phyloP scores from a whole-genome alignment of 2,888 invertebrate species.

The Epirrhoe tristata region DNA sequence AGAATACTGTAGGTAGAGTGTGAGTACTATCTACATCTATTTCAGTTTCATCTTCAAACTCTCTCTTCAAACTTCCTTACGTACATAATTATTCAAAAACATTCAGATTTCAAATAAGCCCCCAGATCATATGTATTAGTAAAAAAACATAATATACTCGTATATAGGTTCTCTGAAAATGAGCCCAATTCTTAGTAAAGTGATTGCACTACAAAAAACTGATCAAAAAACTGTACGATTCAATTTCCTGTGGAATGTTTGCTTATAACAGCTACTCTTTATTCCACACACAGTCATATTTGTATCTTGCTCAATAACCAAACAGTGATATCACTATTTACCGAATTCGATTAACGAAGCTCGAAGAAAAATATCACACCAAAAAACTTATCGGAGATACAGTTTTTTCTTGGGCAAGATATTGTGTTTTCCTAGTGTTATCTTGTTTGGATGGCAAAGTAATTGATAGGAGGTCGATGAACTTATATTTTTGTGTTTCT shows the following conservation, averaged over 20 bases:
- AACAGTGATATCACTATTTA: constrained; percentile 59
- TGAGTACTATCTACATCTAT: no score
- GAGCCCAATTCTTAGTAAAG: not conserved
- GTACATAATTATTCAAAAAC: no score
- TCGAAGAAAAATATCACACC: constrained; percentile 69
- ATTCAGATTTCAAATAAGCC: no score
- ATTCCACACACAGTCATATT: constrained; percentile 32
- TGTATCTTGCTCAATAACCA: constrained; percentile 33
- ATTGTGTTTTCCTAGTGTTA: constrained; percentile 75
- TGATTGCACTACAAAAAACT: constrained; percentile 10
- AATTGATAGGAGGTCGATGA: constrained; percentile 53
- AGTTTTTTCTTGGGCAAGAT: constrained; percentile 70
- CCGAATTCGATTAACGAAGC: constrained; percentile 73
- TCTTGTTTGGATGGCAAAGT: constrained; percentile 63
- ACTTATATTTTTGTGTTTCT: constrained; percentile 44
- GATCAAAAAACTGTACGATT: constrained; percentile 17
- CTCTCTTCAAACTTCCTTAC: no score
- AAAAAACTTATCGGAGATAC: constrained; percentile 68
- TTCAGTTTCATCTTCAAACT: no score
- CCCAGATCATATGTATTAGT: no score
- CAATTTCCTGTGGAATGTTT: constrained; percentile 29
- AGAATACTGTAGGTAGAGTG: no score
- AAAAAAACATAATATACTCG: no score
- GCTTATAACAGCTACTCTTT: constrained; percentile 30
- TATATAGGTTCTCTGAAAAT: no score